These are phyloP conservation scores for Zosterops borbonicus DNA, from an alignment of 2,113 vertebrate species.

Conservation along the genomic window DNA sequence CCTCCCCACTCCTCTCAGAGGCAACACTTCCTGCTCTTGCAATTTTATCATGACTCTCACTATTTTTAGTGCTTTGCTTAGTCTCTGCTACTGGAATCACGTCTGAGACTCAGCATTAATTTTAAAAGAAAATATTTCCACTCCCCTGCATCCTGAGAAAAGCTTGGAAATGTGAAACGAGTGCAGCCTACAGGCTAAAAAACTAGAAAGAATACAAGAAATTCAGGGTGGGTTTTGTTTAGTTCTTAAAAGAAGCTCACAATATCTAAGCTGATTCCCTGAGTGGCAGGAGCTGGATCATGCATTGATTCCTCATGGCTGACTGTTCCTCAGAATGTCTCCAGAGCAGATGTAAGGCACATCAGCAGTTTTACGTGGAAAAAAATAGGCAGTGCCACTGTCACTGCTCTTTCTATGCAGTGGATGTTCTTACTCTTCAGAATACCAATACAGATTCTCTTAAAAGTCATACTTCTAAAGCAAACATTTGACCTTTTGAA, in stretches of 20 bases:
- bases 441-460: neutral
- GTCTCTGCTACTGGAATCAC: neutral
- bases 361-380: neutral
- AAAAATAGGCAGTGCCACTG: neutral
- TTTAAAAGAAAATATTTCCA: slow-evolving; percentile 21
- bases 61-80: slow-evolving; percentile 43
- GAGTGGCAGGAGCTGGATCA: neutral
- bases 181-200: slow-evolving; percentile 4
- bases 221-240: neutral
- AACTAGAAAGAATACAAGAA: neutral
- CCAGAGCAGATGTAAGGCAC: neutral
- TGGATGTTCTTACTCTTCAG: neutral
- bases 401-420: neutral
- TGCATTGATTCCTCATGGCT: neutral
- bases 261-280: neutral
- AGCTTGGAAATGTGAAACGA: neutral
- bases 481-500: neutral
- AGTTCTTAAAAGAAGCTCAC: neutral
- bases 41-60: slow-evolving; percentile 50
- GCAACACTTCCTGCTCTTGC: slow-evolving; percentile 46
- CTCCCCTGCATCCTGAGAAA: neutral
- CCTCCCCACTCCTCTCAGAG: slow-evolving; percentile 37
- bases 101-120: slow-evolving; percentile 18
- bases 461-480: neutral
- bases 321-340: neutral